Base-by-base conservation (phyloP, 1,140 invertebrate species). In the Lineus longissimus region DNA sequence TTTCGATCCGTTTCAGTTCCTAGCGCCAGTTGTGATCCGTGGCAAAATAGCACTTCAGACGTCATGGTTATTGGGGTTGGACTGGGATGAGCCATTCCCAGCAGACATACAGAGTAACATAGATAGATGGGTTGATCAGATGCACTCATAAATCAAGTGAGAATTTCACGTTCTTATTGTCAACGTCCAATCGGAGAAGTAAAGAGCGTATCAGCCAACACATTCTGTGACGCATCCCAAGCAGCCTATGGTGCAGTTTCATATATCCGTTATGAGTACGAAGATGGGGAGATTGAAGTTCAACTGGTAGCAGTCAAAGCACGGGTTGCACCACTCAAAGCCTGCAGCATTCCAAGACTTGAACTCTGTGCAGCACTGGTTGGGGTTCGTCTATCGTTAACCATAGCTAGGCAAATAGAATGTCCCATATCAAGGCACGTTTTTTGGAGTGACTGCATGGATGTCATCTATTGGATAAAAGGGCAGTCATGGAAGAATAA, bases 191-290 rank as follows among this genome's bases (percentile, higher is more conserved):
- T 66, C 1, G 43, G 47, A 22, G 23, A 55, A 19, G 15, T n/a
- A 13, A 55, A n/a, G 1, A 31, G 45, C 13, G 30, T 43, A 22
- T 29, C 62, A 40, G 15, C 70, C 29, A 66, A 70, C 31, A 61
- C 68, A 7, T 72, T 68, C 43, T 57, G 43, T 1, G 68, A 70
- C 54, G 68, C 66, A 17, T 67, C 65, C 25, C 61, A 64, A 61
- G 47, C 58, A 41, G 70, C 64, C 22, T 54, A 69, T 54, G 57
- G 58, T 19, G 15, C 27, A 59, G 31, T 36, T 13, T 22, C 27
- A 6, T 59, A 59, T 36, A 7, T 40, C 17, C 7, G 58, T 45
- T 13, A 7, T 22, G 31, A 7, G 15, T 47, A 63, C 30, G 27
- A 29, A 23, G 17, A 1, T 1, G 55, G 45, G n/a, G 41, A 63